A percentile compares a stretch with the other conserved stretches of the same genome.
These are phyloP conservation scores for Pseudomyrmex gracilis DNA, from an alignment of 1,140 invertebrate genomes.

Conservation along the genomic window DNA sequence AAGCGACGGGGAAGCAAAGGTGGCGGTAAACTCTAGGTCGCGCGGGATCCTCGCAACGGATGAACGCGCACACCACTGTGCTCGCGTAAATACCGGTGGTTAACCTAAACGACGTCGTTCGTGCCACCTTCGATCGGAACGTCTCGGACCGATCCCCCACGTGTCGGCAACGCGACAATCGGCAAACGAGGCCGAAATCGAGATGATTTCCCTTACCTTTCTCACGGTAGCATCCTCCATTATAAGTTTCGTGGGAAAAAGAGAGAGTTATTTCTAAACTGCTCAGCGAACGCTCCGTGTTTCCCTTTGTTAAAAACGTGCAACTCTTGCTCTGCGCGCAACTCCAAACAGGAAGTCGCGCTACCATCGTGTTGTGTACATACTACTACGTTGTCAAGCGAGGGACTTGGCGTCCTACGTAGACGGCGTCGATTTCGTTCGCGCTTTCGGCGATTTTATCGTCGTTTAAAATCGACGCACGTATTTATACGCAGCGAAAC, in stretches of 20 bases:
- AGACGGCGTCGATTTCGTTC: not conserved
- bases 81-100: slow-evolving; percentile 70
- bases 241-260: slow-evolving; percentile 76
- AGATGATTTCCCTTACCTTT: slow-evolving; percentile 78
- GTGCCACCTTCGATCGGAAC: not conserved
- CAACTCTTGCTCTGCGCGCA: slow-evolving; percentile 71
- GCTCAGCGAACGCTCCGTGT: slow-evolving; percentile 73
- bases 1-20: not conserved
- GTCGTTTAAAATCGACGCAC: not conserved
- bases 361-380: slow-evolving; percentile 10
- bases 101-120: slow-evolving; percentile 71
- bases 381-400: slow-evolving; percentile 62
- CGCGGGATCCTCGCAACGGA: not conserved
- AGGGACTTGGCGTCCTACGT: slow-evolving; percentile 23
- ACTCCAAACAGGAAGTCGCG: slow-evolving; percentile 81
- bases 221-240: slow-evolving; percentile 80
- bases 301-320: slow-evolving; percentile 76
- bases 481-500: too few species aligned
- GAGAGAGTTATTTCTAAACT: slow-evolving; percentile 75
- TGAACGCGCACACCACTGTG: not conserved
- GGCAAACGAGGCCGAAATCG: not conserved
- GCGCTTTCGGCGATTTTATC: not conserved
- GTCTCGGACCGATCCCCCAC: too few species aligned
- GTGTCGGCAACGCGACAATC: not conserved
- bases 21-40: not conserved